Evolutionary conservation across 2,797 vertebrate genomes (phyloP), one percentile per base, ranked within the genome.

Genomic region (Notolepis coatsorum): DNA sequence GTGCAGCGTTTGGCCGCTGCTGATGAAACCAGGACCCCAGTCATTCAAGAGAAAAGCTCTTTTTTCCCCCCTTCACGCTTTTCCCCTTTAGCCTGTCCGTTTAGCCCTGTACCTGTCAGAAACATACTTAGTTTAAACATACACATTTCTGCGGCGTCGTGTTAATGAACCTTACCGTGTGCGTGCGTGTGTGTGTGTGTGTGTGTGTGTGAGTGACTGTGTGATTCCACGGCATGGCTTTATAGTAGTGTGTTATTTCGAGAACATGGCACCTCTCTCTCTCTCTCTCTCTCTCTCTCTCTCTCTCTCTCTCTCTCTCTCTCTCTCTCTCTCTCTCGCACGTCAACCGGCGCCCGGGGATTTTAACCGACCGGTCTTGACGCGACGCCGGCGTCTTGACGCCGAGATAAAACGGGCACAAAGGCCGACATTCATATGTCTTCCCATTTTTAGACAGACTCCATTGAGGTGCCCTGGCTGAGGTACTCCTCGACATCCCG

Each of bases 21-120:
- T 60, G 75, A 73, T 78, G 73, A 80, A 76, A 78, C 62, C 9
- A 28, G 15, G 25, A 49, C 27, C 61, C 61, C 46, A 61, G 60
- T 68, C 15, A 52, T 68, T 75, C 53, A 27, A n/a, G 46, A 28
- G 39, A 51, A 21, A 68, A 43, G 23, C 38, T 7, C 2, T 37
- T 41, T 20, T 55, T 4, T 24, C 23, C 27, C 10, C 5, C 25
- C 10, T 12, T 18, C 4, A n/a, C n/a, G n/a, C n/a, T n/a, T n/a
- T n/a, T n/a, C n/a, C n/a, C n/a, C n/a, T 7, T 35, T 30, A 23
- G 39, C 45, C 58, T 60, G 46, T 50, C 50, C 59, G 61, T 53
- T 69, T 45, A 57, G 28, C 25, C 28, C 33, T 59, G 20, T 25
- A 47, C 62, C 65, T 75, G 65, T 77, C 71, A 75, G 50, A 57